Percentiles rank a stretch among this genome's conserved stretches.
These are phyloP conservation scores for Calliphora vomitoria DNA, from an alignment of 2,888 invertebrate genomes.

Conservation along the genomic window DNA sequence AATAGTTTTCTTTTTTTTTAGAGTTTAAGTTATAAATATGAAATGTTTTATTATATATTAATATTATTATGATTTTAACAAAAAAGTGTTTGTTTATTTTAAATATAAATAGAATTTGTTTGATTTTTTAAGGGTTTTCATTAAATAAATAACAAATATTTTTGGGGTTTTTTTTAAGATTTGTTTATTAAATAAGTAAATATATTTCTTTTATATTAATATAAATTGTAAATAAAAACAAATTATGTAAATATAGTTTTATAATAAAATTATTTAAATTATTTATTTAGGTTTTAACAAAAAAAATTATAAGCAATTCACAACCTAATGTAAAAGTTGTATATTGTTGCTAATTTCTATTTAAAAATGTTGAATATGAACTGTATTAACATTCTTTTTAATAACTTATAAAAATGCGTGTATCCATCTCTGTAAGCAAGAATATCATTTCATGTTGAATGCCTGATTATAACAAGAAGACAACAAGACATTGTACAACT, in stretches of 20 bases:
- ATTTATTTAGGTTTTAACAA: neutral
- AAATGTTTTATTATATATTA: constrained; percentile 31
- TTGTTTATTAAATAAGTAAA: constrained; percentile 26
- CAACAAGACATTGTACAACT: too few relatives aligned
- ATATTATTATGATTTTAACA: constrained; percentile 55
- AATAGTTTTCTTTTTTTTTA: constrained; percentile 21
- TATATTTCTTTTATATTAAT: constrained; percentile 1
- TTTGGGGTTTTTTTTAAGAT: neutral
- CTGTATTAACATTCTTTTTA: too few relatives aligned
- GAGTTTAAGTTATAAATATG: constrained; percentile 42
- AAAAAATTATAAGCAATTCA: too few relatives aligned
- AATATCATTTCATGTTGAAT: too few relatives aligned
- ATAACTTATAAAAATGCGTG: too few relatives aligned
- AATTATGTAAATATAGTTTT: constrained; percentile 1
- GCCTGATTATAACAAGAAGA: too few relatives aligned
- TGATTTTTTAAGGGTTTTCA: constrained; percentile 14
- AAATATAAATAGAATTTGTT: too few relatives aligned
- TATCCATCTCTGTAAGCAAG: too few relatives aligned
- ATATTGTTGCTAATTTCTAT: too few relatives aligned
- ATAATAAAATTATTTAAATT: neutral
- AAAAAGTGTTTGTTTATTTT: constrained; percentile 66
- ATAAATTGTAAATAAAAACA: constrained; percentile 3
- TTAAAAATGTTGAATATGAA: too few relatives aligned
- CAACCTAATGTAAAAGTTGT: too few relatives aligned
- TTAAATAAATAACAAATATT: constrained; percentile 68